phyloP scores from a whole-genome alignment of 2,888 invertebrate genomes.

The Osmoderma eremita region DNA sequence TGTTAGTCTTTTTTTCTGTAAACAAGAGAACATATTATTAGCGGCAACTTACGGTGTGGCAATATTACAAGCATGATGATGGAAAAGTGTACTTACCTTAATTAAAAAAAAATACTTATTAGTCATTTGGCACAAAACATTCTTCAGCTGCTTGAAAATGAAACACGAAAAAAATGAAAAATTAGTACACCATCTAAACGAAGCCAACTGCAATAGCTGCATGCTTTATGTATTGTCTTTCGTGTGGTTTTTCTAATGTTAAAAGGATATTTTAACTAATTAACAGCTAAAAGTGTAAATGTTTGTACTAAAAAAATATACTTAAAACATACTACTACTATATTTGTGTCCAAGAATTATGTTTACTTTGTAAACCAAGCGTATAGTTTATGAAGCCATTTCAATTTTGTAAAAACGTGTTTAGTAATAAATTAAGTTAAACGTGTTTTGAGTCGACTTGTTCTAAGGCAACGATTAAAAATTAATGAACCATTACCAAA shows the following conservation, averaged over 20 bases:
- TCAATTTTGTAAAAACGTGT: too few species aligned
- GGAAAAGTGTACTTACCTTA: conserved; percentile 57
- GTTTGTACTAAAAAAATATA: too few species aligned
- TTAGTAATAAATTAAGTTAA: too few species aligned
- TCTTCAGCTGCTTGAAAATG: conserved; percentile 61
- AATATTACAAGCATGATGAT: neutral
- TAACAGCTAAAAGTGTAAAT: too few species aligned
- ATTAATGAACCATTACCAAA: too few species aligned
- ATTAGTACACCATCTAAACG: conserved; percentile 42
- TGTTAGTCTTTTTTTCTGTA: conserved; percentile 57
- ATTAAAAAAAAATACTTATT: conserved; percentile 31
- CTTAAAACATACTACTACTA: too few species aligned
- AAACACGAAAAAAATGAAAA: conserved; percentile 44
- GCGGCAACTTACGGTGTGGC: neutral
- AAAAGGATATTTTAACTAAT: too few species aligned
- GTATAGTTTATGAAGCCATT: too few species aligned
- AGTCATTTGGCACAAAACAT: conserved; percentile 61
- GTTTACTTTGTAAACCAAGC: too few species aligned
- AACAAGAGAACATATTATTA: conserved; percentile 36
- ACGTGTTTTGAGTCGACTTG: too few species aligned
- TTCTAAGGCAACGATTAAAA: too few species aligned
- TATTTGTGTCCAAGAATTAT: too few species aligned
- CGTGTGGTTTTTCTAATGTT: neutral
- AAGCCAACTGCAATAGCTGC: conserved; percentile 42
- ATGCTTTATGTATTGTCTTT: conserved; percentile 10